These are phyloP conservation scores for Sogatella furcifera DNA, from an alignment of 1,140 invertebrate genomes.

Conservation along the genomic window DNA sequence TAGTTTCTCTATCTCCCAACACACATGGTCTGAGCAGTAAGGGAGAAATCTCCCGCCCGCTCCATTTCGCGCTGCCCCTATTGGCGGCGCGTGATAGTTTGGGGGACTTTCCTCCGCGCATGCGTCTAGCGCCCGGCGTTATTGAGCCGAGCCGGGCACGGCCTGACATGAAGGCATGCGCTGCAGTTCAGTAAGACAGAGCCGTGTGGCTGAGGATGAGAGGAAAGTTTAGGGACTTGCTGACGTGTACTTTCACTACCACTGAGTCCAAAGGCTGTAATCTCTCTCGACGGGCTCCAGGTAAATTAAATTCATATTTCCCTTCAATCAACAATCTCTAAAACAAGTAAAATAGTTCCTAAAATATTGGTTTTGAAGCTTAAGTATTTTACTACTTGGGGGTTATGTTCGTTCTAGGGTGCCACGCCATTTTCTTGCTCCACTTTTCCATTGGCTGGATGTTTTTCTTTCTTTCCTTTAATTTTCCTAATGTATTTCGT, in stretches of 20 bases:
- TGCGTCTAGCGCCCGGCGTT: no score
- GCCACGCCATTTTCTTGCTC: not conserved
- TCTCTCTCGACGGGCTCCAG: conserved; percentile 5
- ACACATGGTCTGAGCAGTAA: no score
- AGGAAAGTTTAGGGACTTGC: conserved; percentile 14
- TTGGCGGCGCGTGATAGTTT: no score
- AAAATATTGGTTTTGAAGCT: not conserved
- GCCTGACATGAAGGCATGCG: no score
- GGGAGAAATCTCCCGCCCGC: no score
- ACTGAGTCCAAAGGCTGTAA: conserved; percentile 3
- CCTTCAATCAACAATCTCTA: not conserved
- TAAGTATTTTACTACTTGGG: not conserved
- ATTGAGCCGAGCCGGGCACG: no score
- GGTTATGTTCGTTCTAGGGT: not conserved
- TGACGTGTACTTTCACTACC: conserved; percentile 9
- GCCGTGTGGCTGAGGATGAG: conserved; percentile 16
- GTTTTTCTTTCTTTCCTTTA: not conserved
- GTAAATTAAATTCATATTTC: not conserved
- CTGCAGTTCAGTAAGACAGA: not conserved
- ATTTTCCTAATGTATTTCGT: no score
- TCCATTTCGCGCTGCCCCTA: no score
- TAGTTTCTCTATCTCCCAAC: no score
- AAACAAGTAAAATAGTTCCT: not conserved
- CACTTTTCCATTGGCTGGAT: not conserved
- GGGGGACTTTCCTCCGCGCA: no score